These are phyloP conservation scores for Zaprionus nigranus DNA, from an alignment of 1,140 invertebrate species.

Conservation along the genomic window DNA sequence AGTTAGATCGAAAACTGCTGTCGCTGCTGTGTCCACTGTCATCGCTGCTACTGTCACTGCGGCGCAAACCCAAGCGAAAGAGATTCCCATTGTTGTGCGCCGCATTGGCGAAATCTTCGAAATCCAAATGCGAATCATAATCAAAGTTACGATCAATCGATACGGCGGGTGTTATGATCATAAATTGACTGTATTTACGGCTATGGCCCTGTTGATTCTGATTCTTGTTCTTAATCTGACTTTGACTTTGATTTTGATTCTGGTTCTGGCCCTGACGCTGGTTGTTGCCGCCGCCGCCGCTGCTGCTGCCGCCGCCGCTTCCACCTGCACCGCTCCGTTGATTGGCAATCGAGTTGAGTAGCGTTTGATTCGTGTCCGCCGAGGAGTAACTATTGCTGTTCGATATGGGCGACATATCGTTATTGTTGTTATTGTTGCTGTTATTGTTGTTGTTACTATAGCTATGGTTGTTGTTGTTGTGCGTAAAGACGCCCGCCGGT, in stretches of 20 bases:
- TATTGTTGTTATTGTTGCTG: constrained; percentile 61
- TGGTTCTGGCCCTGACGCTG: constrained; percentile 41
- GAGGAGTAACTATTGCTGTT: constrained; percentile 80
- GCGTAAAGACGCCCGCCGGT: constrained; percentile 73
- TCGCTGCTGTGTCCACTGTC: constrained; percentile 76
- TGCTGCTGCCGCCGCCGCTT: constrained; percentile 30
- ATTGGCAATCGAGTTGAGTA: constrained; percentile 75
- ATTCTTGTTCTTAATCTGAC: neutral
- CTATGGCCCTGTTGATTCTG: constrained; percentile 42
- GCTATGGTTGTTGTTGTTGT: constrained; percentile 66
- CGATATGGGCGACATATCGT: constrained; percentile 76
- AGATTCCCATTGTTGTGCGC: constrained; percentile 79
- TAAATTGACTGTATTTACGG: constrained; percentile 84
- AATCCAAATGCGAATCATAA: constrained; percentile 71
- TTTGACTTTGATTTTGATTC: constrained; percentile 6
- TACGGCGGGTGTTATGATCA: constrained; percentile 84
- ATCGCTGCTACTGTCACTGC: constrained; percentile 72
- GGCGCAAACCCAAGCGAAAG: constrained; percentile 69
- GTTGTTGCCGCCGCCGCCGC: constrained; percentile 32
- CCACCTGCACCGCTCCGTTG: constrained; percentile 50
- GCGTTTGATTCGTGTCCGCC: constrained; percentile 81
- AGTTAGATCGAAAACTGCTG: constrained; percentile 78
- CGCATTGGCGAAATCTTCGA: constrained; percentile 74
- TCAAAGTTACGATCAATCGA: constrained; percentile 83
- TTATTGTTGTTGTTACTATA: constrained; percentile 50